Conservation (phyloP, 2,113 vertebrate genomes). For the Chunga burmeisteri region DNA sequence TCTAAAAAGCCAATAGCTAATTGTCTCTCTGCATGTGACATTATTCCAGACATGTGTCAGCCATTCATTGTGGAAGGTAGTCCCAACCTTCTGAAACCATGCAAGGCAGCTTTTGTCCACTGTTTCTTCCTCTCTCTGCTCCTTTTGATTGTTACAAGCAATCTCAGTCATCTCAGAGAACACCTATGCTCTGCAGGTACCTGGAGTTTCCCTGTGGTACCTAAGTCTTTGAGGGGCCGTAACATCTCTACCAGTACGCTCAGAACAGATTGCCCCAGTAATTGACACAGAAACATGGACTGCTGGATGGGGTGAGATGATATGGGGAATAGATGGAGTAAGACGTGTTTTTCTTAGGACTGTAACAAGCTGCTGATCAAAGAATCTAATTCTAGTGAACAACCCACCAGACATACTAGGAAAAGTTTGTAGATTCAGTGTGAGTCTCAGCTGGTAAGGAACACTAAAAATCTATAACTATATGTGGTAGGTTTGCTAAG, state of each 20-base stretch:
- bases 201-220: background rate
- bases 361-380: background rate
- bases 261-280: constrained; percentile 27
- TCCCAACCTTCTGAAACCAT: background rate
- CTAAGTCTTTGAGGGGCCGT: background rate
- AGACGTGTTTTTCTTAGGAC: background rate
- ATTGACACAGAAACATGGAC: background rate
- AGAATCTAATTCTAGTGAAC: background rate
- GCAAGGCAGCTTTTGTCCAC: background rate
- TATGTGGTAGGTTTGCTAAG: background rate
- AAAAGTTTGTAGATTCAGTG: background rate
- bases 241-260: background rate
- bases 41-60: background rate
- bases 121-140: background rate
- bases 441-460: background rate
- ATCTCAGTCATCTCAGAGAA: background rate
- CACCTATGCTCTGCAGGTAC: constrained; percentile 33
- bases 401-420: background rate
- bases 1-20: background rate
- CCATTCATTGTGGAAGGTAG: background rate
- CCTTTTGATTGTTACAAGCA: background rate
- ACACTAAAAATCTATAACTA: background rate
- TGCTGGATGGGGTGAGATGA: background rate
- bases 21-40: background rate
- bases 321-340: background rate